A percentile compares a stretch with the other conserved stretches of the same genome.
phyloP scores from a whole-genome alignment of 2,888 invertebrate genomes.

The Macrophya alboannulata region DNA sequence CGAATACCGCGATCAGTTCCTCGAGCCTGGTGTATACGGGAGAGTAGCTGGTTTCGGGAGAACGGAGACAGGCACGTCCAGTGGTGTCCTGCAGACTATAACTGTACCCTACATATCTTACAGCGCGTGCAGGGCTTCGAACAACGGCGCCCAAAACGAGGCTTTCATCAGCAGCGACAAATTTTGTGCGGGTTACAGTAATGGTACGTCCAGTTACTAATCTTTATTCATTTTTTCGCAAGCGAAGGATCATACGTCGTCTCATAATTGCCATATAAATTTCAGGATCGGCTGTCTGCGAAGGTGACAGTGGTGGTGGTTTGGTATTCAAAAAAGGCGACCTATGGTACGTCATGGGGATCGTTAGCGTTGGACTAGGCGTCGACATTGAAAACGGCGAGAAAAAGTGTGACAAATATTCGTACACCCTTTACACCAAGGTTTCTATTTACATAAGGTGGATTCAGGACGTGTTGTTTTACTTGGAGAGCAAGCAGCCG shows the following conservation, averaged over 20 bases:
- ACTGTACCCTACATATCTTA: slow-evolving; percentile 73
- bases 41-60: slow-evolving; percentile 77
- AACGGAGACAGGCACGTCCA: slow-evolving; percentile 69
- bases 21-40: slow-evolving; percentile 71
- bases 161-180: slow-evolving; percentile 75
- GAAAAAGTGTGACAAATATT: slow-evolving; percentile 71
- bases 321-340: slow-evolving; percentile 74
- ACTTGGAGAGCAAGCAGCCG: slow-evolving; percentile 63
- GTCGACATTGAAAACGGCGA: slow-evolving; percentile 63
- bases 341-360: slow-evolving; percentile 79
- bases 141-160: slow-evolving; percentile 62
- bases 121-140: slow-evolving; percentile 68
- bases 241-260: background rate
- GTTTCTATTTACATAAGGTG: slow-evolving; percentile 73
- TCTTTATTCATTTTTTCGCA: background rate
- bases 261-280: slow-evolving; percentile 38
- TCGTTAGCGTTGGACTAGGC: slow-evolving; percentile 79
- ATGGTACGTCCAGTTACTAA: slow-evolving; percentile 68
- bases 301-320: slow-evolving; percentile 81
- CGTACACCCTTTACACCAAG: slow-evolving; percentile 77
- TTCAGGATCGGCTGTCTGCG: slow-evolving; percentile 79
- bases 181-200: slow-evolving; percentile 78
- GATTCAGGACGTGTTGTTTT: slow-evolving; percentile 72
- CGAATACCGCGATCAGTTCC: slow-evolving; percentile 62
- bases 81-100: slow-evolving; percentile 71